Evolutionary conservation across 2,888 invertebrate species (phyloP).

Genomic region (Drosophila basisetae): DNA sequence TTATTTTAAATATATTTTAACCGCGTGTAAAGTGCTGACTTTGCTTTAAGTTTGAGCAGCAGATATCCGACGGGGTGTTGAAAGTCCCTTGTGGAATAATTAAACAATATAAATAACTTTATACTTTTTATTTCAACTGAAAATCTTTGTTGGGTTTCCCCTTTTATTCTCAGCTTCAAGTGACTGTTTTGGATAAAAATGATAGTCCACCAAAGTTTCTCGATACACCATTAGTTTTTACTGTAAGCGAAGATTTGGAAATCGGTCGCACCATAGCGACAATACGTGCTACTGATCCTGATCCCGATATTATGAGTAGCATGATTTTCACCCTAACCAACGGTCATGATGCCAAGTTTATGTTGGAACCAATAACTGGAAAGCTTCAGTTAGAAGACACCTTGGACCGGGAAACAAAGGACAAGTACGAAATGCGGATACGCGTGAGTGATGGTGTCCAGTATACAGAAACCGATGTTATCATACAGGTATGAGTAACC

Average conservation of each 20-base stretch:
- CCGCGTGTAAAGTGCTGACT: conserved; percentile 14
- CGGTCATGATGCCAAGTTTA: conserved; percentile 89
- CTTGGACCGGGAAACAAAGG: conserved; percentile 93
- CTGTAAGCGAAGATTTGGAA: conserved; percentile 94
- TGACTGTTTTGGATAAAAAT: conserved; percentile 95
- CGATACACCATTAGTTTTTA: conserved; percentile 90
- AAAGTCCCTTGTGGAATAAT: not conserved
- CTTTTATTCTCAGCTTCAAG: conserved; percentile 90
- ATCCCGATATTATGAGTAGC: conserved; percentile 93
- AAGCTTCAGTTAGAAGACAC: conserved; percentile 91
- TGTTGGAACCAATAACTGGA: conserved; percentile 90
- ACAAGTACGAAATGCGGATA: conserved; percentile 91
- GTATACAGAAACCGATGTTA: conserved; percentile 91
- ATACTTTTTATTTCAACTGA: not conserved
- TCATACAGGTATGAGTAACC: conserved; percentile 89
- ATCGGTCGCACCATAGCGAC: conserved; percentile 92
- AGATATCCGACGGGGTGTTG: not conserved
- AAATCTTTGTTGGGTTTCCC: conserved; percentile 3
- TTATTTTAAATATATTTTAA: conserved; percentile 48
- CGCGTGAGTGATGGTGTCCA: conserved; percentile 96
- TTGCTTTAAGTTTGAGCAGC: conserved; percentile 4
- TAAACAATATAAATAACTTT: not conserved
- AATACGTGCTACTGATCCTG: conserved; percentile 92
- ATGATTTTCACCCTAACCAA: conserved; percentile 91
- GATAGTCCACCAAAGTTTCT: conserved; percentile 97